A percentile compares a stretch with the other conserved stretches of the same genome.
Evolutionary conservation across 2,888 invertebrate genomes (phyloP).

Genomic region (Limnephilus marmoratus): DNA sequence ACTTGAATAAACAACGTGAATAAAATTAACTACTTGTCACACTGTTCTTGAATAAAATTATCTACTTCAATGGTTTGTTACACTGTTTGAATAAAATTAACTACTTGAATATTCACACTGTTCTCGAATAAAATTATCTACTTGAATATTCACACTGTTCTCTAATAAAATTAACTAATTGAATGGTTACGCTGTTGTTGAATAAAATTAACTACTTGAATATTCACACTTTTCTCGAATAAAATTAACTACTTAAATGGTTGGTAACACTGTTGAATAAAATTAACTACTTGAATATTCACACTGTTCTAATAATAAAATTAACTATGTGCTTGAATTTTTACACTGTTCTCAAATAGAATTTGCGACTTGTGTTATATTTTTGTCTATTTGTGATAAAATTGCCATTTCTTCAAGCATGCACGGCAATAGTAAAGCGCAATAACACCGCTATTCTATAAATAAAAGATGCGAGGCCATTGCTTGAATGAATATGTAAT

Average conservation of each 20-base stretch:
- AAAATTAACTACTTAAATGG: too few relatives aligned
- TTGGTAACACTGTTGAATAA: not conserved
- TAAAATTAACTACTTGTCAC: too few relatives aligned
- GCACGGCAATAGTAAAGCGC: not conserved
- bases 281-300: too few relatives aligned
- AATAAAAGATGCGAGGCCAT: not conserved
- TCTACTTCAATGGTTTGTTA: too few relatives aligned
- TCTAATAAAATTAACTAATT: too few relatives aligned
- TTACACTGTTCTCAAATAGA: not conserved
- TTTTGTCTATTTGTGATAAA: not conserved
- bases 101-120: not conserved
- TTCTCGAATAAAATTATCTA: not conserved
- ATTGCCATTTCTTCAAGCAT: not conserved
- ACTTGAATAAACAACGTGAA: too few relatives aligned
- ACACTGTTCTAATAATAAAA: not conserved
- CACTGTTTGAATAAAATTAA: too few relatives aligned
- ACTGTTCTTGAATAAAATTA: too few relatives aligned
- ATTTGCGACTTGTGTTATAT: not conserved
- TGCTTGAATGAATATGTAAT: not conserved
- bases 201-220: too few relatives aligned
- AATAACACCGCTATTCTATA: not conserved
- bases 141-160: too few relatives aligned
- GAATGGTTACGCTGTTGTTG: not conserved
- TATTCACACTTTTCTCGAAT: too few relatives aligned
- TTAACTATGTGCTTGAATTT: not conserved